Evolutionary conservation across 2,113 vertebrate species (phyloP).

Genomic region (Pseudopipra pipra): DNA sequence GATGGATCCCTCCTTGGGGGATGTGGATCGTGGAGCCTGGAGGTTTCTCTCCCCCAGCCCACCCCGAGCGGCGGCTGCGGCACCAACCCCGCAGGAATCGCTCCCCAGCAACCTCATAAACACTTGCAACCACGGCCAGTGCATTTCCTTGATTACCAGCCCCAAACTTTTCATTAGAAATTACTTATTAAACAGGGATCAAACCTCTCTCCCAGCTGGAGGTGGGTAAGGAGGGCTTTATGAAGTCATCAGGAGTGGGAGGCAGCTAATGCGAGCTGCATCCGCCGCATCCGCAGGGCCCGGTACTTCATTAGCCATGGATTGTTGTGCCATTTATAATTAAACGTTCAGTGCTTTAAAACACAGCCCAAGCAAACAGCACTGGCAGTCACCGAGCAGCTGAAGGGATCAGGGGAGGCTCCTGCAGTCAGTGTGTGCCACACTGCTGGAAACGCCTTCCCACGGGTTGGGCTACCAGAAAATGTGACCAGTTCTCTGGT

Average conservation of each 20-base stretch:
- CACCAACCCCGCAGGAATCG: neutral
- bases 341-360: neutral
- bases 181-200: constrained; percentile 35
- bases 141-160: neutral
- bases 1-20: rapidly evolving
- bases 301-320: neutral
- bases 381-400: neutral
- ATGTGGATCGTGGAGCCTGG: rapidly evolving
- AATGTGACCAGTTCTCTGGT: neutral
- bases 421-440: rapidly evolving
- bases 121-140: neutral
- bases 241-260: neutral
- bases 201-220: neutral
- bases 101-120: neutral
- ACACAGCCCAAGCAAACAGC: neutral
- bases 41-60: neutral
- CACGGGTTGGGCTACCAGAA: rapidly evolving
- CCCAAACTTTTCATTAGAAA: constrained; percentile 32
- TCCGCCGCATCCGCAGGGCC: neutral
- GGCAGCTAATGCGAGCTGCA: neutral
- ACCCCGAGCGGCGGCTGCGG: rapidly evolving
- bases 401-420: neutral
- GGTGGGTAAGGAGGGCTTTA: neutral
- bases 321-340: neutral
- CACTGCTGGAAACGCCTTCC: neutral